Conservation (phyloP, 2,888 invertebrate genomes). For the Alsophila aescularia region DNA sequence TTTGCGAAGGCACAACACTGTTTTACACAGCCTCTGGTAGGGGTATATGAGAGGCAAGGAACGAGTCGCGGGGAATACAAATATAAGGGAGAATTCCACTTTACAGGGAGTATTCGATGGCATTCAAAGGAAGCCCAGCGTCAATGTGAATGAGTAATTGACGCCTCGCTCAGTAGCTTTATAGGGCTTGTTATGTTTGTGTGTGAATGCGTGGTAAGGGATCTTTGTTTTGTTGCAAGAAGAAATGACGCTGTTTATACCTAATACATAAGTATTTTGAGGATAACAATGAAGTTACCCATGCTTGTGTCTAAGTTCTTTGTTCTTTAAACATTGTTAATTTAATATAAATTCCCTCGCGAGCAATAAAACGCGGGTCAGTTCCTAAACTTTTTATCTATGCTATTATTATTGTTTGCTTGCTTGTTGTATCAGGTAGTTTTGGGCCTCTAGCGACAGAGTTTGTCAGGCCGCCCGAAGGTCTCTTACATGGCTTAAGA, state of each 20-base stretch:
- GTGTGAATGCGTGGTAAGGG: not conserved
- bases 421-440: no score
- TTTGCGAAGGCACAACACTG: not conserved
- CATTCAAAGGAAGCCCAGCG: slow-evolving; percentile 46
- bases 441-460: no score
- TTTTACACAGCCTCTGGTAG: not conserved
- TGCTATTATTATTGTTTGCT: no score
- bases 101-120: slow-evolving; percentile 47
- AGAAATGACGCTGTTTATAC: not conserved
- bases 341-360: no score
- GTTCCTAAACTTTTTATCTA: no score
- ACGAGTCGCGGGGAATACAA: slow-evolving; percentile 33
- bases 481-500: no score
- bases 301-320: no score
- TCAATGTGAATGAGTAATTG: slow-evolving; percentile 39
- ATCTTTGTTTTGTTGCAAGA: slow-evolving; percentile 6
- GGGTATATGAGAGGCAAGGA: slow-evolving; percentile 19
- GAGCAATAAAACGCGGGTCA: no score
- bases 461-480: no score
- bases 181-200: slow-evolving; percentile 1
- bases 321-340: no score
- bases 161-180: slow-evolving; percentile 27
- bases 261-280: no score
- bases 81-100: slow-evolving; percentile 35
- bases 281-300: no score